Evolutionary conservation across 2,113 vertebrate genomes (phyloP).

Genomic region (Clarias macrocephalus): DNA sequence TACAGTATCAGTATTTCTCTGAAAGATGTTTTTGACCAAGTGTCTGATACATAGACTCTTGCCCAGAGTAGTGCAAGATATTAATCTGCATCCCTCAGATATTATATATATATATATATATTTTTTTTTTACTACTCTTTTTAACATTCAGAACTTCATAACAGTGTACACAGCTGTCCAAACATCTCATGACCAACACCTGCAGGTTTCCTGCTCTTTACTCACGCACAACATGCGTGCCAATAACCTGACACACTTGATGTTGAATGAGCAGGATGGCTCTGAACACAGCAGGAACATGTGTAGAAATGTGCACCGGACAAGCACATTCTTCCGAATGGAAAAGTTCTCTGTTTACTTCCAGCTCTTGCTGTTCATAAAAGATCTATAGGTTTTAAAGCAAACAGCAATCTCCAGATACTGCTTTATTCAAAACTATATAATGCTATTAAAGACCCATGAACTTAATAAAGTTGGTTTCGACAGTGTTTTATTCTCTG

Average conservation of each 20-base stretch:
- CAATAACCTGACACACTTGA: background rate
- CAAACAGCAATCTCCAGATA: background rate
- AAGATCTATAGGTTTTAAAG: background rate
- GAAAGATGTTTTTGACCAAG: background rate
- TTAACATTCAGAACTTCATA: background rate
- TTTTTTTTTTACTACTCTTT: background rate
- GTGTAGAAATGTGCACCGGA: background rate
- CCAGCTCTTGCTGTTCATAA: background rate
- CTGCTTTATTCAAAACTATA: background rate
- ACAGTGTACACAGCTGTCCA: slow-evolving; percentile 20
- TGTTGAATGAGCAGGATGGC: background rate
- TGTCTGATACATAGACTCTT: no score
- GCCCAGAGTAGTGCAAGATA: no score
- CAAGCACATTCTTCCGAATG: background rate
- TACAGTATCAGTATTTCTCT: background rate
- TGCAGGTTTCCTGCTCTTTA: slow-evolving; percentile 1
- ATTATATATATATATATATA: no score
- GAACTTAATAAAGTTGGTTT: background rate
- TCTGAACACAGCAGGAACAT: slow-evolving; percentile 12
- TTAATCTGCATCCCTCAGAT: no score
- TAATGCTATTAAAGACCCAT: background rate
- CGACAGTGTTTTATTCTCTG: background rate
- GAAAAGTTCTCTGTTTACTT: background rate
- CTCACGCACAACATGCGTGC: background rate
- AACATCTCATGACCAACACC: background rate